Base-by-base conservation (phyloP, 2,888 invertebrate genomes). In the Galerucella nymphaeae region DNA sequence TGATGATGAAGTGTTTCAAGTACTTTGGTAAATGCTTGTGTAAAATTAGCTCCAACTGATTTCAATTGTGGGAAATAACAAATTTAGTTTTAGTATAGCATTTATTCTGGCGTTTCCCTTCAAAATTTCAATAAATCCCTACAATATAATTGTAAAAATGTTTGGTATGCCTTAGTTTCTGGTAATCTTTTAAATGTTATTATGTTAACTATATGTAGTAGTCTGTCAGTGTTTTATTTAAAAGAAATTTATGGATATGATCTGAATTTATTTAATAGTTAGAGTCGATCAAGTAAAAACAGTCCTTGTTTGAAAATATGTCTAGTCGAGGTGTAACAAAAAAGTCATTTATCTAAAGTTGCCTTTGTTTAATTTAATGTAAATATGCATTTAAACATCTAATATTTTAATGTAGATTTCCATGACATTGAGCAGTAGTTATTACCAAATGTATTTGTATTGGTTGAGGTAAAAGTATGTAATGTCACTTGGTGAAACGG, bases 191-290 rank as follows among this genome's bases (percentile, higher is more conserved):
- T 74, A 75, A 66, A 57, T 69, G 64, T 75, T 65, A 73, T 66
- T 70, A 70, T 70, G 73, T 76, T 72, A 74, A 71, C 62, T 68
- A 76, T 59, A 68, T 70, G 66, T 74, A 70, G 74, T 73, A 74
- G 74, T 69, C 74, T 74, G 73, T 74, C 74, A 69, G 53, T 72
- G 76, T 74, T 74, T 71, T 72, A 38, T 67, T 74, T 70, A 53
- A 73, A 73, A 66, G 63, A 62, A 58, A 50, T 67, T 53, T 67
- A 57, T 57, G 58, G 18, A 71, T 67, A 73, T 73, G 70, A 75
- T 73, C 73, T 75, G 75, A 73, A 58, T 75, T 75, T 64, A 23
- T 23, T 64, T 20, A 38, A 45, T 16, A 50, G 64, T 41, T 64
- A n/a, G 10, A 23, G 64, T 23, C 30, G 20, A 23, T 64, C 30